These are phyloP conservation scores for Leucoraja ocellata DNA, from an alignment of 2,797 vertebrate genomes.

Conservation along the genomic window DNA sequence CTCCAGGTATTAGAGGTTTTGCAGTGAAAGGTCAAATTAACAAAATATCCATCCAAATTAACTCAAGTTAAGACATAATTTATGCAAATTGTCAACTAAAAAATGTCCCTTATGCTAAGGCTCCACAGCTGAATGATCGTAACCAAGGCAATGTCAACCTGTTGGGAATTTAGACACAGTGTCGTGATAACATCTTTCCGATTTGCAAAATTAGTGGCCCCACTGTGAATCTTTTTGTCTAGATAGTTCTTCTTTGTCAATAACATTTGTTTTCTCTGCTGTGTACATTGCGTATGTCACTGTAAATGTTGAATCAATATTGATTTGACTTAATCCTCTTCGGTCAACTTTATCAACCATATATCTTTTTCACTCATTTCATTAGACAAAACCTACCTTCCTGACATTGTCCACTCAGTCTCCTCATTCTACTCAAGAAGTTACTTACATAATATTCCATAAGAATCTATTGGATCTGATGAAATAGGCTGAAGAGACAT, in stretches of 20 bases:
- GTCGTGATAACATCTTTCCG: not conserved
- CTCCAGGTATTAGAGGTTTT: not conserved
- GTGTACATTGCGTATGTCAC: not conserved
- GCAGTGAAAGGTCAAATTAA: constrained; percentile 10
- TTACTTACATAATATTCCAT: not conserved
- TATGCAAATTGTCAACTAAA: not conserved
- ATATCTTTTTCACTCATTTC: not conserved
- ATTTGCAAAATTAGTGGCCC: not conserved
- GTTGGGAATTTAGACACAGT: not conserved
- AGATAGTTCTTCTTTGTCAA: not conserved
- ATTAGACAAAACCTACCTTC: not conserved
- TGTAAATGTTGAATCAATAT: not conserved
- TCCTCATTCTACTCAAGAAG: not conserved
- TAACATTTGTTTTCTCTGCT: constrained; percentile 12
- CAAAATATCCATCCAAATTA: not conserved
- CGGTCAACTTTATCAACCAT: not conserved
- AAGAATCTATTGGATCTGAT: too few relatives aligned
- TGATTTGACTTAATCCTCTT: not conserved
- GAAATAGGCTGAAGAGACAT: not conserved
- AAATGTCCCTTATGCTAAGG: not conserved
- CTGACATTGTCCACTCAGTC: not conserved
- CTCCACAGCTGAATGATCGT: not conserved
- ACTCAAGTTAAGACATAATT: not conserved
- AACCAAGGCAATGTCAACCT: not conserved
- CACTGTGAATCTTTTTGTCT: not conserved